Conservation (phyloP, 2,113 vertebrate species). For the Eurystomus gularis region DNA sequence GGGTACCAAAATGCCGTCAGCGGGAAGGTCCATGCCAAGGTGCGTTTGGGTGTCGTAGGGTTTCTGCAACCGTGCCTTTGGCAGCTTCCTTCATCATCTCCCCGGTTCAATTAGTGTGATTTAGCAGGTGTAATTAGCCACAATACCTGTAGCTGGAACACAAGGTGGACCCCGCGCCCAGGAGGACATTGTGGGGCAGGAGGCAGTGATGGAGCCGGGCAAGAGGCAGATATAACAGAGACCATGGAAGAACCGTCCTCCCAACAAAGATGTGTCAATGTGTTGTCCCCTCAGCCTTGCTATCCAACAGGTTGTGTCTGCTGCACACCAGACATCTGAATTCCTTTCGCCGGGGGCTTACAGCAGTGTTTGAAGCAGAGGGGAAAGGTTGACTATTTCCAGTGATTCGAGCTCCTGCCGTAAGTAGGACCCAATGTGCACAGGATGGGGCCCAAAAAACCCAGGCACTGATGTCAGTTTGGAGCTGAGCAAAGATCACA, state of each 20-base stretch:
- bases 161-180: accelerated
- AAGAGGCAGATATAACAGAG: background rate
- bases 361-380: accelerated
- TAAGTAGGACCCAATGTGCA: accelerated
- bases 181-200: background rate
- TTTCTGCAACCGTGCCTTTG: background rate
- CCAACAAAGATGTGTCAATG: accelerated
- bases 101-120: background rate
- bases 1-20: background rate
- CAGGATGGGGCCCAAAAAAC: background rate
- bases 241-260: accelerated
- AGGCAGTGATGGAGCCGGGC: background rate
- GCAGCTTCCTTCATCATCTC: background rate
- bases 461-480: background rate
- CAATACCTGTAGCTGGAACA: background rate
- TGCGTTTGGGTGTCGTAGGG: accelerated
- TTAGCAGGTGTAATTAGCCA: background rate
- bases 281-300: background rate
- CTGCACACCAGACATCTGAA: accelerated
- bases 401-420: accelerated
- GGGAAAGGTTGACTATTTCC: background rate
- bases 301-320: background rate
- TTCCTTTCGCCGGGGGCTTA: no score
- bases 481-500: background rate
- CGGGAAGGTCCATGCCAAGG: accelerated